Evolutionary conservation across 2,888 invertebrate species (phyloP).

Genomic region (Cremastinae sp.): DNA sequence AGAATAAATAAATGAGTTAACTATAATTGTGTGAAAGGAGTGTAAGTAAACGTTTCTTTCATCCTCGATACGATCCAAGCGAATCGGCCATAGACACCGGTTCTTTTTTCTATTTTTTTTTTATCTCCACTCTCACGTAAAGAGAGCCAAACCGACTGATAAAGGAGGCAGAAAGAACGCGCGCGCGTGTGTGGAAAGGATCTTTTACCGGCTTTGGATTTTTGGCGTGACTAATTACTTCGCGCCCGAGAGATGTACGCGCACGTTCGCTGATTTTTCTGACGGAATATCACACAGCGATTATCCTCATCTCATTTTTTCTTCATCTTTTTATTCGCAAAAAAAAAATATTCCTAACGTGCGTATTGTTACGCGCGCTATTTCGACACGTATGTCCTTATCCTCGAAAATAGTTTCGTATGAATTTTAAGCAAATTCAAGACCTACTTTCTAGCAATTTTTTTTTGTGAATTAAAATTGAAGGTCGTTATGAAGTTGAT

Average conservation of each 20-base stretch:
- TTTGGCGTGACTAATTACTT: constrained; percentile 59
- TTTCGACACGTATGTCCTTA: too few species aligned
- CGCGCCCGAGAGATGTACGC: constrained; percentile 51
- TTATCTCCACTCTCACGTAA: constrained; percentile 47
- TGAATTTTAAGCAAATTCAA: too few species aligned
- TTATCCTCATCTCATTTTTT: constrained; percentile 1
- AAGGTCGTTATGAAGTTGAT: too few species aligned
- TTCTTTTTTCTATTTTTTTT: too few species aligned
- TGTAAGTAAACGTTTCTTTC: constrained; percentile 24
- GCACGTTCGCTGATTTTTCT: constrained; percentile 39
- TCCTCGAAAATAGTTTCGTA: too few species aligned
- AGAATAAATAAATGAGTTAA: not conserved
- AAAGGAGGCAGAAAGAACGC: constrained; percentile 33
- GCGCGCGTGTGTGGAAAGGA: constrained; percentile 48
- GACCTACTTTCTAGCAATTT: too few species aligned
- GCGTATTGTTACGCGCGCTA: too few species aligned
- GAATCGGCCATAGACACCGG: constrained; percentile 42
- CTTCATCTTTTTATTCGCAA: too few species aligned
- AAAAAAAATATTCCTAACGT: too few species aligned
- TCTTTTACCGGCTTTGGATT: constrained; percentile 49
- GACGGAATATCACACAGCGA: constrained; percentile 18
- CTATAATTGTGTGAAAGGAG: too few species aligned
- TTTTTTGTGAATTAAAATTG: too few species aligned
- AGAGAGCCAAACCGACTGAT: constrained; percentile 38
- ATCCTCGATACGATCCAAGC: constrained; percentile 48